A percentile compares a stretch with the other conserved stretches of the same genome.
These are phyloP conservation scores for Arenicola marina DNA, from an alignment of 2,888 invertebrate species.

Conservation along the genomic window DNA sequence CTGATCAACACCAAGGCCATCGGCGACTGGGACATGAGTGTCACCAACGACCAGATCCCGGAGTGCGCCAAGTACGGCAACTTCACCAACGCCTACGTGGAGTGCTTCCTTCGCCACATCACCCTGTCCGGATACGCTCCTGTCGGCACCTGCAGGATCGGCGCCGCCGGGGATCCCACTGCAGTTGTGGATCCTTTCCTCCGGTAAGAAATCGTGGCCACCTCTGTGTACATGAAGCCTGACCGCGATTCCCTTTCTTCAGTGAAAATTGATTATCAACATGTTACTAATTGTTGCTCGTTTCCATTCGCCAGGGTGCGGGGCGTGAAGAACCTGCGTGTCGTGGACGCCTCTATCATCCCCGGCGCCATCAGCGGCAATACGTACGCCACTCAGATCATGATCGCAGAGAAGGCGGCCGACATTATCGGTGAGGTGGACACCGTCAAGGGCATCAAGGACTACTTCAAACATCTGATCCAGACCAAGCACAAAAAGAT, in stretches of 20 bases:
- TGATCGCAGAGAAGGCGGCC: constrained; percentile 40
- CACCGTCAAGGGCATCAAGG: constrained; percentile 35
- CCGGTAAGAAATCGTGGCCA: constrained; percentile 30
- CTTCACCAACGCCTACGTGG: constrained; percentile 37
- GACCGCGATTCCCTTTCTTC: too few relatives aligned
- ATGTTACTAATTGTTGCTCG: too few relatives aligned
- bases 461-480: constrained; percentile 39
- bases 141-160: constrained; percentile 77
- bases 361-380: constrained; percentile 33
- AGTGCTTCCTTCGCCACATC: constrained; percentile 46
- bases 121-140: constrained; percentile 72
- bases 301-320: too few relatives aligned
- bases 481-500: constrained; percentile 34
- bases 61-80: constrained; percentile 41
- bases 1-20: constrained; percentile 37
- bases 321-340: constrained; percentile 35
- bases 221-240: too few relatives aligned
- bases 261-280: too few relatives aligned
- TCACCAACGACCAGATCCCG: constrained; percentile 29
- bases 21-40: constrained; percentile 33
- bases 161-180: constrained; percentile 58
- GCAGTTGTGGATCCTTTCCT: constrained; percentile 72
- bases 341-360: constrained; percentile 37
- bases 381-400: constrained; percentile 36
- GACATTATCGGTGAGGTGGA: constrained; percentile 35